These are phyloP conservation scores for Sebastes oblongus DNA, from an alignment of 2,797 vertebrate species.

Conservation along the genomic window DNA sequence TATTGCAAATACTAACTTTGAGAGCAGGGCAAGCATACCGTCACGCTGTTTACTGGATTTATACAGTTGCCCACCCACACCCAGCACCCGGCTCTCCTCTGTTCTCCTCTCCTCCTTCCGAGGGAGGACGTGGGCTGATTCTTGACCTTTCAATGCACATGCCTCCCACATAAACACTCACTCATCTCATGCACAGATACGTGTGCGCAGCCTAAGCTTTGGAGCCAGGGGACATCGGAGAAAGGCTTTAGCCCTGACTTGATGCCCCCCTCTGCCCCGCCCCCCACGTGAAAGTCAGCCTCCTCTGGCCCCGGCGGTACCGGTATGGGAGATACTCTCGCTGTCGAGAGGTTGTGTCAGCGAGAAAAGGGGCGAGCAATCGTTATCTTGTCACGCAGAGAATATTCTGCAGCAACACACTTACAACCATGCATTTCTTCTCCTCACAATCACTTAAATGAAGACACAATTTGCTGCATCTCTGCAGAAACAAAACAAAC, in stretches of 20 bases:
- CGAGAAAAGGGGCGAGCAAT: conserved; percentile 1
- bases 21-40: conserved; percentile 3
- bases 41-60: conserved; percentile 52
- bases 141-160: conserved; percentile 71
- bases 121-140: conserved; percentile 71
- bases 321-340: conserved; percentile 19
- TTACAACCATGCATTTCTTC: not conserved
- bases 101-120: conserved; percentile 56
- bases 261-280: conserved; percentile 12
- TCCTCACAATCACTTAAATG: not conserved
- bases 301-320: conserved; percentile 36
- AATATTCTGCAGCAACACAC: not conserved
- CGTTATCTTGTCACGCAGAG: conserved; percentile 13
- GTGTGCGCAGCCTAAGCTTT: conserved; percentile 41
- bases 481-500: not conserved
- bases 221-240: conserved; percentile 48
- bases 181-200: conserved; percentile 13
- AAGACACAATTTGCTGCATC: not conserved
- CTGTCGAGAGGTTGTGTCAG: conserved; percentile 36
- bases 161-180: conserved; percentile 65
- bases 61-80: conserved; percentile 61
- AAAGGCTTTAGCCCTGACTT: conserved; percentile 54
- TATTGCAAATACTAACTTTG: conserved; percentile 2
- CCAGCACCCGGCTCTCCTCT: conserved; percentile 54
- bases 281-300: conserved; percentile 57